Conservation (phyloP, 1,140 invertebrate genomes). For the Meteorus sp. region DNA sequence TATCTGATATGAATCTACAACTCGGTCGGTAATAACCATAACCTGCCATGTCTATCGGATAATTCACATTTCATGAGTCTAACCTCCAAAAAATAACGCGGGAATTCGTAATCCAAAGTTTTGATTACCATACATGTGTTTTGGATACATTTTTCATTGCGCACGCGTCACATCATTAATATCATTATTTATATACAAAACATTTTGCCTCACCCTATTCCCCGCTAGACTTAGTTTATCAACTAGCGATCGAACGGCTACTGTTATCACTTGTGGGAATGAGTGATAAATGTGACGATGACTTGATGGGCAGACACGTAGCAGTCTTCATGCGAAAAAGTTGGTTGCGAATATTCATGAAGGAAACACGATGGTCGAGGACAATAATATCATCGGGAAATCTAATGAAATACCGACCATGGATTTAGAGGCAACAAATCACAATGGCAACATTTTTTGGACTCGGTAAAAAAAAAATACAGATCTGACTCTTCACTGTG, state of each 20-base stretch:
- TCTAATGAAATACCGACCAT: not conserved
- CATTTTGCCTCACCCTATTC: too few species aligned
- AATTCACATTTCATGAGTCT: too few species aligned
- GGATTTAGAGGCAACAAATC: not conserved
- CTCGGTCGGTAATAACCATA: too few species aligned
- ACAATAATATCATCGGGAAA: not conserved
- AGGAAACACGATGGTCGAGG: not conserved
- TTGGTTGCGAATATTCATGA: not conserved
- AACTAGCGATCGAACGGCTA: not conserved
- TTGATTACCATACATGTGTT: too few species aligned
- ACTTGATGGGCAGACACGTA: constrained; percentile 3
- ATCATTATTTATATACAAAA: too few species aligned
- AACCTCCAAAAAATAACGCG: too few species aligned
- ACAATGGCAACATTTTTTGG: constrained; percentile 27
- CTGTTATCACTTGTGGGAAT: not conserved
- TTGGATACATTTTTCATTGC: too few species aligned
- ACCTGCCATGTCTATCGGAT: too few species aligned
- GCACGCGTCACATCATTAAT: too few species aligned
- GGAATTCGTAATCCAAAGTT: too few species aligned
- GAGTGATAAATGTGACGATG: constrained; percentile 6
- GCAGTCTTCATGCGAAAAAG: not conserved
- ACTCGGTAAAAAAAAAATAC: constrained; percentile 24
- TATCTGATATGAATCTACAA: too few species aligned
- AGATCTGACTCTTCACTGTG: not conserved
- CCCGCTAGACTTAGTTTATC: too few species aligned